These are phyloP conservation scores for Rhagologus leucostigma DNA, from an alignment of 2,113 vertebrate species.

Conservation along the genomic window DNA sequence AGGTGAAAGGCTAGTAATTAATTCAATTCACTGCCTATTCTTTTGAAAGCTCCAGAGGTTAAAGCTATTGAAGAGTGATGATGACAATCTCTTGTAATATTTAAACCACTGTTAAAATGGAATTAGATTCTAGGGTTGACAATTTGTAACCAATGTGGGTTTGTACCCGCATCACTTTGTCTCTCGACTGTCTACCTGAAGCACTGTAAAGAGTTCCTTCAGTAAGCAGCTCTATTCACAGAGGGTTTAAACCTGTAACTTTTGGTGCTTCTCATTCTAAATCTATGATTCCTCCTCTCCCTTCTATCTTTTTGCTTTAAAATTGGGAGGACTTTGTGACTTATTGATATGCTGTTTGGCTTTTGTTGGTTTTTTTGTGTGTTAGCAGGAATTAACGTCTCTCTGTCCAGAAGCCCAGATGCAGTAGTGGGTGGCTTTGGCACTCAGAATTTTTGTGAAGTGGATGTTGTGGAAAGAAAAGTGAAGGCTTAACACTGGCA, in stretches of 20 bases:
- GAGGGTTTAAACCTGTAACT: background rate
- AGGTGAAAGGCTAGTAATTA: constrained; percentile 38
- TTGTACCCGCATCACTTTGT: constrained; percentile 3
- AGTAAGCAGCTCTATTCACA: background rate
- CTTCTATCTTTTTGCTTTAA: background rate
- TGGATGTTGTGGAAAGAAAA: background rate
- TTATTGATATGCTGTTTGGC: background rate
- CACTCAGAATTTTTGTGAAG: rapidly evolving
- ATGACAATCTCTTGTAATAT: constrained; percentile 46
- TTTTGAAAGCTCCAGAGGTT: constrained; percentile 40
- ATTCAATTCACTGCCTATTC: constrained; percentile 28
- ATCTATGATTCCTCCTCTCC: background rate
- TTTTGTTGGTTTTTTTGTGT: background rate
- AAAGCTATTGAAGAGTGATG: constrained; percentile 11
- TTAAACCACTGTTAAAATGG: constrained; percentile 60
- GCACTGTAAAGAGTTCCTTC: background rate
- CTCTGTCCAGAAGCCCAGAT: background rate
- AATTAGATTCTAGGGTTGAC: constrained; percentile 39
- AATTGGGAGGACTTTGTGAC: background rate
- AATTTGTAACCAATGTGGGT: constrained; percentile 7
- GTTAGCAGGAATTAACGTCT: background rate
- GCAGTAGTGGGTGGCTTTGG: background rate
- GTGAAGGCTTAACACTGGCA: too few species aligned
- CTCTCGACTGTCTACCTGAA: background rate
- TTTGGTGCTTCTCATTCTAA: background rate